phyloP scores from a whole-genome alignment of 92 coral and sea anemone species.

The Anthopleura xanthogrammica region DNA sequence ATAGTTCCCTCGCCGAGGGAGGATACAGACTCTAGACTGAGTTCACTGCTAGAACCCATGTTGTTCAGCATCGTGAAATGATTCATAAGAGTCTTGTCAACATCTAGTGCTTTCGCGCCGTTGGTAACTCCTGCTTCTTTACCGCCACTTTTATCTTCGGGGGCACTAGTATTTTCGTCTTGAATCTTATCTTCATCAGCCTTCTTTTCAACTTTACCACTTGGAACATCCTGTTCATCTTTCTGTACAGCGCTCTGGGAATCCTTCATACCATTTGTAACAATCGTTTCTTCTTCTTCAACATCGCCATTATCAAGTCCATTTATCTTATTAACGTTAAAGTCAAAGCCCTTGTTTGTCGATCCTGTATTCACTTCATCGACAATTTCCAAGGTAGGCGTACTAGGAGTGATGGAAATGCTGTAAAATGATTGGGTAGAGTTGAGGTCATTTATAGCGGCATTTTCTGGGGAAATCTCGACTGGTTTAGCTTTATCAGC shows the following conservation, averaged over 20 bases:
- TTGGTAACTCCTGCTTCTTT: conserved; percentile 2
- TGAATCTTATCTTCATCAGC: neutral
- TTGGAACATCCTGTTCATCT: neutral
- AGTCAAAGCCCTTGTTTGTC: conserved; percentile 30
- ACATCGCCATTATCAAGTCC: neutral
- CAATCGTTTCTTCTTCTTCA: neutral
- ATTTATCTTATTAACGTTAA: neutral
- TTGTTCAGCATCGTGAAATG: conserved; percentile 23
- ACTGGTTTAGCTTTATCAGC: neutral
- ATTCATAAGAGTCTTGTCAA: conserved; percentile 14
- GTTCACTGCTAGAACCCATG: conserved; percentile 39
- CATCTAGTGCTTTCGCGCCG: conserved; percentile 22
- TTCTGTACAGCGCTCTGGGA: neutral
- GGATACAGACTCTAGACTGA: conserved; percentile 37
- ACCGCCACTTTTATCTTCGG: conserved; percentile 5
- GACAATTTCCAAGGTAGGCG: conserved; percentile 32
- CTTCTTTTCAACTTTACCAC: neutral
- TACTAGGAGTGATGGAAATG: conserved; percentile 31
- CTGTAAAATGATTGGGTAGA: conserved; percentile 17
- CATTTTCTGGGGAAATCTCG: conserved; percentile 8
- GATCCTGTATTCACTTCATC: conserved; percentile 28
- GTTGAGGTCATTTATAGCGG: neutral
- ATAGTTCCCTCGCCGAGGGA: conserved; percentile 27
- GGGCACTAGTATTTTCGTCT: conserved; percentile 3
- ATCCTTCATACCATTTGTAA: neutral